phyloP scores from a whole-genome alignment of 2,113 vertebrate species.

The Melanocharis versteri region DNA sequence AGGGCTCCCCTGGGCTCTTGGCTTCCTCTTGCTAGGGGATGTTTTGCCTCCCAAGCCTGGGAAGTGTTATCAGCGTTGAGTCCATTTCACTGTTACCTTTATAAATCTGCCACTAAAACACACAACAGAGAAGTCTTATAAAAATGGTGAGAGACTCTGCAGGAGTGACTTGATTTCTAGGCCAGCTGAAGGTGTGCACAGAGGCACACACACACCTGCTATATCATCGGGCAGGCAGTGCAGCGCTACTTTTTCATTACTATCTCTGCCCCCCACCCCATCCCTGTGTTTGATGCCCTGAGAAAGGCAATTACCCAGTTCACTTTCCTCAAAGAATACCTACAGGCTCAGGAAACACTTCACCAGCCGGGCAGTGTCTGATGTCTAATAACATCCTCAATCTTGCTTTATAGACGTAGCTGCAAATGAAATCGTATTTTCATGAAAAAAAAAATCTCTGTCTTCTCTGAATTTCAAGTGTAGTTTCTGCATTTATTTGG shows the following conservation, averaged over 20 bases:
- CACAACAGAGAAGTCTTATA: not conserved
- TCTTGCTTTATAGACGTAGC: not conserved
- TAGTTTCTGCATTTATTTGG: not conserved
- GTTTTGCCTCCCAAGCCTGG: not conserved
- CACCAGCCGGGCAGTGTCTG: not conserved
- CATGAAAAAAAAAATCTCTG: not conserved
- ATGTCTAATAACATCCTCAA: constrained; percentile 19
- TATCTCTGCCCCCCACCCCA: not conserved
- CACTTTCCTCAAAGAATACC: constrained; percentile 17
- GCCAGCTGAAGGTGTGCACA: not conserved
- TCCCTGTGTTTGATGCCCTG: constrained; percentile 19
- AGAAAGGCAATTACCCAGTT: constrained; percentile 53
- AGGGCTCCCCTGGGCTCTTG: not conserved
- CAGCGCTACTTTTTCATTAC: not conserved
- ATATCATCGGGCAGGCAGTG: fast-evolving
- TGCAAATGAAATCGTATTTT: not conserved
- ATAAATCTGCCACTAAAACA: not conserved
- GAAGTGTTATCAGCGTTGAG: not conserved
- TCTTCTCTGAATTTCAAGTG: not conserved
- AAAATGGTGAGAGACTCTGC: not conserved
- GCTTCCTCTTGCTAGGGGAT: not conserved
- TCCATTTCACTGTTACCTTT: not conserved
- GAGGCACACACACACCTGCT: not conserved
- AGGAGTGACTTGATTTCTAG: not conserved
- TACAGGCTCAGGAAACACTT: constrained; percentile 8